Conservation (phyloP, 2,113 vertebrate species). For the Anoplopoma fimbria region DNA sequence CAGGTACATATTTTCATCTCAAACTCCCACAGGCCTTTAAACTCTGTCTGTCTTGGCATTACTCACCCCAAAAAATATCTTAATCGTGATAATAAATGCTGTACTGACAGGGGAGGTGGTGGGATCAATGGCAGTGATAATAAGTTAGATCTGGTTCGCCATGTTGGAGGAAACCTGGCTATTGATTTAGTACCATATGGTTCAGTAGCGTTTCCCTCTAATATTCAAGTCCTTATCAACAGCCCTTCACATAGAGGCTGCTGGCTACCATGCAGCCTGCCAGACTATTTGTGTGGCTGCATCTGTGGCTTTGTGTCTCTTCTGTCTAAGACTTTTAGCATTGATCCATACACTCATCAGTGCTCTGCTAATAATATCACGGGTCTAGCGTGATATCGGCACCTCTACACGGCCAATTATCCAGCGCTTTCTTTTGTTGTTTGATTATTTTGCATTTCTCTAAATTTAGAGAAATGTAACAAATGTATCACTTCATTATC, state of each 20-base stretch:
- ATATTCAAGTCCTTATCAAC: slow-evolving; percentile 36
- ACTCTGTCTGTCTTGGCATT: background rate
- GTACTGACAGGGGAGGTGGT: background rate
- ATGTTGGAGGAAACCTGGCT: slow-evolving; percentile 31
- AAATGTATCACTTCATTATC: background rate
- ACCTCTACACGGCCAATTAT: slow-evolving; percentile 14
- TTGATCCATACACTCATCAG: slow-evolving; percentile 45
- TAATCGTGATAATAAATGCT: background rate
- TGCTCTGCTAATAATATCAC: slow-evolving; percentile 19
- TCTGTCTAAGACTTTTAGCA: slow-evolving; percentile 28
- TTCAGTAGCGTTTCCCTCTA: background rate
- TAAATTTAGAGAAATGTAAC: background rate
- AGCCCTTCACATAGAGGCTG: slow-evolving; percentile 31
- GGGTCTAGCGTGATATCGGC: slow-evolving; percentile 13
- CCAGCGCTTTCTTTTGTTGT: background rate
- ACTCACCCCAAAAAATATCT: background rate
- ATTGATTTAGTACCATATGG: slow-evolving; percentile 43
- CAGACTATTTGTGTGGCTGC: slow-evolving; percentile 27
- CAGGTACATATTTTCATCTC: slow-evolving; percentile 2
- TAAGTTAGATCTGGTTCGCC: slow-evolving; percentile 30
- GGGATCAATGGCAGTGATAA: slow-evolving; percentile 3
- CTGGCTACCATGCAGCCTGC: background rate
- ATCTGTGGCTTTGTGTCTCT: slow-evolving; percentile 32
- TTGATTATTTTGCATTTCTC: too few species aligned
- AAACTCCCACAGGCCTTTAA: slow-evolving; percentile 17